Evolutionary conservation across 1,140 invertebrate species (phyloP).

Genomic region (Trichonephila clavipes): DNA sequence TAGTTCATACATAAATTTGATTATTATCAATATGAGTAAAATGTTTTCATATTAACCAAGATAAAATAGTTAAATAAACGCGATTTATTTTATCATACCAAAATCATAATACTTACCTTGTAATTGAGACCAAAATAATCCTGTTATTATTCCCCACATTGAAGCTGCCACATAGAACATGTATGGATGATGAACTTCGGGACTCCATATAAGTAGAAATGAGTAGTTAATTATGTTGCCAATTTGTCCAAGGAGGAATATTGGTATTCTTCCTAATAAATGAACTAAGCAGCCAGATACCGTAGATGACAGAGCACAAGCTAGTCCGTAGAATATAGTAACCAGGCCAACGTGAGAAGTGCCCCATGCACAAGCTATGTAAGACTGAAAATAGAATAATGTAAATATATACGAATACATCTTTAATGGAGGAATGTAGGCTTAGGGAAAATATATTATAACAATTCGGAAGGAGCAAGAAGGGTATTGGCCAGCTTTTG

Average conservation of each 20-base stretch:
- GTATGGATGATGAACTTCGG: constrained; percentile 88
- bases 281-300: constrained; percentile 95
- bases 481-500: no score
- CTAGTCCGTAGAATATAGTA: constrained; percentile 96
- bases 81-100: no score
- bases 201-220: constrained; percentile 91
- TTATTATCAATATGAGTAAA: no score
- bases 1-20: no score
- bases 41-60: no score
- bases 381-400: constrained; percentile 85
- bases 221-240: constrained; percentile 89
- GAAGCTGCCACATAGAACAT: constrained; percentile 95
- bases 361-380: constrained; percentile 94
- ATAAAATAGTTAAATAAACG: no score
- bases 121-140: constrained; percentile 37
- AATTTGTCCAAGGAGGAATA: constrained; percentile 89
- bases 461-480: no score
- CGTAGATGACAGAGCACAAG: constrained; percentile 93
- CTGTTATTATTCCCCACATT: constrained; percentile 87
- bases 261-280: constrained; percentile 92
- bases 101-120: neutral
- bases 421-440: no score
- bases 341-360: constrained; percentile 95
- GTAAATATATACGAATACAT: neutral
- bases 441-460: no score